Conservation (phyloP, 2,113 vertebrate species). For the Hassar affinis region DNA sequence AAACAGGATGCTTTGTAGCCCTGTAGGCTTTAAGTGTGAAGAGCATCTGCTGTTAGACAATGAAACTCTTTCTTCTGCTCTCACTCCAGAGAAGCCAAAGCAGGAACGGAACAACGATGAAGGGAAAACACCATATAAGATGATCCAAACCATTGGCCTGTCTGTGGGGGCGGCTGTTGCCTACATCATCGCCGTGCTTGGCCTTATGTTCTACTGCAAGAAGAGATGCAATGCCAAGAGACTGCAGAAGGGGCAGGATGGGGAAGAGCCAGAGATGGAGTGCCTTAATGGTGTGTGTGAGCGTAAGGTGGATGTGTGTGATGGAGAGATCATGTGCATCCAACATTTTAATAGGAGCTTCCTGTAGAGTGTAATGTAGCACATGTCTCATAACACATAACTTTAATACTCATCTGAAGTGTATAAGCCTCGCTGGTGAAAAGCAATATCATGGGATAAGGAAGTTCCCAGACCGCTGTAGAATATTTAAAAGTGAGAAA, state of each 20-base stretch:
- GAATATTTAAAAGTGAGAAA: constrained; percentile 7
- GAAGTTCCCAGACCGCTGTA: background rate
- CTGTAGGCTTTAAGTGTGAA: background rate
- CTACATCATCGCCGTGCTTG: constrained; percentile 94
- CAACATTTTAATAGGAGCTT: background rate
- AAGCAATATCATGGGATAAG: background rate
- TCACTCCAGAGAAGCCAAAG: constrained; percentile 81
- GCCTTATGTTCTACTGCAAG: constrained; percentile 99
- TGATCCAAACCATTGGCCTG: constrained; percentile 97
- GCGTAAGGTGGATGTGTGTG: background rate
- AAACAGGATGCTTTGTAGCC: background rate
- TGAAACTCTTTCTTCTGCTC: constrained; percentile 25
- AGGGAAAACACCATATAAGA: constrained; percentile 90
- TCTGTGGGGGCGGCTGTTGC: constrained; percentile 94
- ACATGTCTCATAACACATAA: background rate
- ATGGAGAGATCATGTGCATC: background rate
- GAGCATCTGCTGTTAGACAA: background rate
- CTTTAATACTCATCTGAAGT: background rate
- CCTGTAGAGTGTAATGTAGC: background rate
- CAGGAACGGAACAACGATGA: constrained; percentile 50
- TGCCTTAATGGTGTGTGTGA: constrained; percentile 85
- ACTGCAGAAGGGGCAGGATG: constrained; percentile 83
- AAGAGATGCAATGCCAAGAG: constrained; percentile 90
- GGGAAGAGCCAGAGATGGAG: constrained; percentile 96
- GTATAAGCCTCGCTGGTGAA: background rate